Conservation (phyloP, 2,113 vertebrate genomes). For the Zosterops japonicus region DNA sequence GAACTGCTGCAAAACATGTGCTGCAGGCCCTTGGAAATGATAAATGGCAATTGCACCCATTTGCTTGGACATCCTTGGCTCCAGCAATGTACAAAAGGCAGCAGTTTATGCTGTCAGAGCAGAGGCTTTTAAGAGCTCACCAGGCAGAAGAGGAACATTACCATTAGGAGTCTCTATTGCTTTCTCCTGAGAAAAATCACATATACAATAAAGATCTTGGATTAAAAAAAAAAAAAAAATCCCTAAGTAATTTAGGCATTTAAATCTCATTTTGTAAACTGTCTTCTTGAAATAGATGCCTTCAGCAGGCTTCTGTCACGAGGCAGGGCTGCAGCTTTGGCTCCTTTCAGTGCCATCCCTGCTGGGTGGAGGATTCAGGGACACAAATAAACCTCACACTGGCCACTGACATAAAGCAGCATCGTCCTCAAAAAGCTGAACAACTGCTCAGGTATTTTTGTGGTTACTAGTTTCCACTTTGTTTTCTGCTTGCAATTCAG, state of each 20-base stretch:
- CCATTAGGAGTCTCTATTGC: not conserved
- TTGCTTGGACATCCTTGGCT: not conserved
- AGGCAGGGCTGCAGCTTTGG: not conserved
- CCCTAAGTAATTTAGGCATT: not conserved
- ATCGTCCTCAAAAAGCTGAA: not conserved
- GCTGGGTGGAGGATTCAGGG: not conserved
- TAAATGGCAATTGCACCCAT: not conserved
- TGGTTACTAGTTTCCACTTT: not conserved
- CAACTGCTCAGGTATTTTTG: not conserved
- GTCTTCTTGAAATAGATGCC: not conserved
- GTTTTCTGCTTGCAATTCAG: not conserved
- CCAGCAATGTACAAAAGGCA: not conserved
- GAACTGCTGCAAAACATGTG: not conserved
- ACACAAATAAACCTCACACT: not conserved
- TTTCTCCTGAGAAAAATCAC: not conserved
- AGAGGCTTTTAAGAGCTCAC: not conserved
- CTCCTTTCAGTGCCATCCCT: not conserved
- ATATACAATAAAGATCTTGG: not conserved
- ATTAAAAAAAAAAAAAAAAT: fast-evolving
- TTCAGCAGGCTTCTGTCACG: not conserved
- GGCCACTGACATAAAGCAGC: not conserved
- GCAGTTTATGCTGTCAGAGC: not conserved
- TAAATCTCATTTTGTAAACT: not conserved
- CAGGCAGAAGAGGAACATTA: fast-evolving
- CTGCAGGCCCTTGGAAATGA: not conserved